Percentiles rank a stretch among this genome's conserved stretches.
phyloP scores from a whole-genome alignment of 2,113 vertebrate genomes.

The Melozone crissalis region DNA sequence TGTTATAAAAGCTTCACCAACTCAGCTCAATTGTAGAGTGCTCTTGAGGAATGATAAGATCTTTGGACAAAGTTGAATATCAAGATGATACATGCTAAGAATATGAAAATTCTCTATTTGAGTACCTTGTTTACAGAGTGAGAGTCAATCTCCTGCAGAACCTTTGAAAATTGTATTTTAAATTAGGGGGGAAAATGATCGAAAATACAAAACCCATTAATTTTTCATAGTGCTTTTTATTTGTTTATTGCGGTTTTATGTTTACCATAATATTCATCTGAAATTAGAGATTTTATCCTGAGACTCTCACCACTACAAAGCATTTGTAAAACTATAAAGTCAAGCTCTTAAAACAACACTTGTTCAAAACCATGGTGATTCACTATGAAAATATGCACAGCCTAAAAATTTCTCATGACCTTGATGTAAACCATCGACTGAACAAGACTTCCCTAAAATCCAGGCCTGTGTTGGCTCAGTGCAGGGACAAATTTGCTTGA shows the following conservation, averaged over 20 bases:
- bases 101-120: not conserved
- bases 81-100: not conserved
- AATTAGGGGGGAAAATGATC: not conserved
- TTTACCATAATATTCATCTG: not conserved
- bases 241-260: not conserved
- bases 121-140: not conserved
- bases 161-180: not conserved
- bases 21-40: not conserved
- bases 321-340: not conserved
- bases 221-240: slow-evolving; percentile 8
- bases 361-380: not conserved
- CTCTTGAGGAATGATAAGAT: not conserved
- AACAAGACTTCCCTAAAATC: not conserved
- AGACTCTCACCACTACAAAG: not conserved
- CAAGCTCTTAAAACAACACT: slow-evolving; percentile 15
- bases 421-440: not conserved
- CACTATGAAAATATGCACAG: not conserved
- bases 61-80: not conserved
- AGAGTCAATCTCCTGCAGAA: not conserved
- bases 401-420: not conserved
- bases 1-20: not conserved
- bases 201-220: not conserved
- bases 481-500: not conserved
- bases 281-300: slow-evolving; percentile 29
- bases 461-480: not conserved